phyloP scores from a whole-genome alignment of 2,113 vertebrate genomes.

The Apeltes quadracus region DNA sequence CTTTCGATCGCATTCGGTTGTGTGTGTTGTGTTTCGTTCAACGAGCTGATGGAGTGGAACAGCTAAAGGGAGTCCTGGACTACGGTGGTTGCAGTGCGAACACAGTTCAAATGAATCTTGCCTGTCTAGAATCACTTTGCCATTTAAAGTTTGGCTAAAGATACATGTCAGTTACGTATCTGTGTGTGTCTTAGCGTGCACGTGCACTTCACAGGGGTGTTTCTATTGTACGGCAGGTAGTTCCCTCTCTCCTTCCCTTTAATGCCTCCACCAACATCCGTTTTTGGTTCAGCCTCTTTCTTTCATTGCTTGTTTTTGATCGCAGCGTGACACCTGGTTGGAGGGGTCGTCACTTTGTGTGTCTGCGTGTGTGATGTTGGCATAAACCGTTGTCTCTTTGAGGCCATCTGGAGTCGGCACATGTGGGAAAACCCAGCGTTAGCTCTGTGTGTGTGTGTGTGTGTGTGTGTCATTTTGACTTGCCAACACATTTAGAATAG shows the following conservation, averaged over 20 bases:
- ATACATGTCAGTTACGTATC: no score
- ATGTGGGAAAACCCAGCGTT: slow-evolving; percentile 54
- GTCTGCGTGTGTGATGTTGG: slow-evolving; percentile 47
- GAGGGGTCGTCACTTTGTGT: slow-evolving; percentile 40
- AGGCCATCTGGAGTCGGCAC: slow-evolving; percentile 75
- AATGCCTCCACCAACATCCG: slow-evolving; percentile 10
- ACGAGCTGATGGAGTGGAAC: no score
- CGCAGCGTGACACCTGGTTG: slow-evolving; percentile 47
- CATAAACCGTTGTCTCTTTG: slow-evolving; percentile 64
- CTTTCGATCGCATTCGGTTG: no score
- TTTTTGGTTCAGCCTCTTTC: slow-evolving; percentile 48
- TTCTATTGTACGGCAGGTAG: slow-evolving; percentile 23
- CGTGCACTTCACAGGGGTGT: slow-evolving; percentile 39
- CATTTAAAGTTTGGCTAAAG: no score
- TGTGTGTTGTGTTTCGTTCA: no score
- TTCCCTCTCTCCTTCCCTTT: slow-evolving; percentile 10
- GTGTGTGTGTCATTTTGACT: slow-evolving; percentile 46
- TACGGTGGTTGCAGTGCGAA: no score
- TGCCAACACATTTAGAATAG: slow-evolving; percentile 50
- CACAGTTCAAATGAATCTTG: no score
- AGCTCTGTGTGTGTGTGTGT: slow-evolving; percentile 13
- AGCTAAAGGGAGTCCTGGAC: no score
- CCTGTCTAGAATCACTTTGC: no score
- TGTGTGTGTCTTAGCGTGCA: not conserved
- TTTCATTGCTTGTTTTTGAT: slow-evolving; percentile 58